Percentiles rank a stretch among this genome's conserved stretches.
These are phyloP conservation scores for Tetrao urogallus DNA, from an alignment of 2,113 vertebrate species.

Conservation along the genomic window DNA sequence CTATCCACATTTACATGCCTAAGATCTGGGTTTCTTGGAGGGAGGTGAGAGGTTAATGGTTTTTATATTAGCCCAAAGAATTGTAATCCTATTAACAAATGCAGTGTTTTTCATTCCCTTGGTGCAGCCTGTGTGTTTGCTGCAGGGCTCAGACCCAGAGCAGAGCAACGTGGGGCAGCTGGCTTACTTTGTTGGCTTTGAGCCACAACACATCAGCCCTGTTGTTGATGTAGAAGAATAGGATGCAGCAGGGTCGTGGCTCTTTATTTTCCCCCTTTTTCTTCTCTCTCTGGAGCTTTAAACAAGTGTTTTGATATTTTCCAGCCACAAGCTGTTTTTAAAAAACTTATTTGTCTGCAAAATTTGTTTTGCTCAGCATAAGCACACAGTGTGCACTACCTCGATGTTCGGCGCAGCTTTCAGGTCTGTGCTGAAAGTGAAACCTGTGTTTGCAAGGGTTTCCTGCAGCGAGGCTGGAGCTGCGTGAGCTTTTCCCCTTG, in stretches of 20 bases:
- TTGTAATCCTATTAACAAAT: not conserved
- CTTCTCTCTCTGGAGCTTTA: conserved; percentile 42
- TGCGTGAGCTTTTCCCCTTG: conserved; percentile 34
- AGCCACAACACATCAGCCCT: conserved; percentile 50
- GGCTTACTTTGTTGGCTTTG: conserved; percentile 28
- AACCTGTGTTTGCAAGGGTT: conserved; percentile 61
- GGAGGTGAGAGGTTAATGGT: not conserved
- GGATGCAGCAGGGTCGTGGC: conserved; percentile 55
- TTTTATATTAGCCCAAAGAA: not conserved
- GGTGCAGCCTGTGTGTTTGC: not conserved
- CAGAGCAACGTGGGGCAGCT: conserved; percentile 29
- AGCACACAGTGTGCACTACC: fast-evolving
- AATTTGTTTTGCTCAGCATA: conserved; percentile 29
- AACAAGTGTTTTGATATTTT: conserved; percentile 42
- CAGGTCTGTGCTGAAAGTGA: conserved; percentile 29
- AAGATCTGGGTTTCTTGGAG: not conserved
- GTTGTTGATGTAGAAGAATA: conserved; percentile 63
- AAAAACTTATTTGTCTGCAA: not conserved
- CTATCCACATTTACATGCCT: not conserved
- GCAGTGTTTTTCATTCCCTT: not conserved
- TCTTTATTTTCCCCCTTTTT: not conserved
- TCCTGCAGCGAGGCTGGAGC: conserved; percentile 17
- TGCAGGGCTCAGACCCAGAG: not conserved
- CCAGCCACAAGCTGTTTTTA: conserved; percentile 54
- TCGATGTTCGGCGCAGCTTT: fast-evolving